Base-by-base conservation (phyloP, 2,888 invertebrate species). In the Chaetogeoica ovagalla region DNA sequence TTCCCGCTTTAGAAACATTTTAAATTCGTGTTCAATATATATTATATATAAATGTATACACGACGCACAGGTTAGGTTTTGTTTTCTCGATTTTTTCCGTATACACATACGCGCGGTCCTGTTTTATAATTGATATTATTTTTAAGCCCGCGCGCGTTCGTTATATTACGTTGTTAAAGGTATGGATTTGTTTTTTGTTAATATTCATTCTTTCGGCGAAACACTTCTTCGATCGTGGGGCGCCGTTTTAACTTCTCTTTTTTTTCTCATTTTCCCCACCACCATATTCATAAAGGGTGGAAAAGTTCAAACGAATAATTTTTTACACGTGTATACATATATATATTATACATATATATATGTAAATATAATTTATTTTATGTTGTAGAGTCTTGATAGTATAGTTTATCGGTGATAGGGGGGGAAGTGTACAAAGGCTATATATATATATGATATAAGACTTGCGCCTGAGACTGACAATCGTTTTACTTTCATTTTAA, bases 271-370 rank as follows among this genome's bases (percentile, higher is more conserved):
- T n/a, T n/a, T 4, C 30, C 30, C 30, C 30, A 30, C 30, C 30
- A 30, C 4, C 30, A 48, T 48, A 48, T 48, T 48, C 6, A 7
- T 13, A 15, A 19, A 66, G 19, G 23, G 57, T 57, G 59, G 63
- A 15, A 75, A 75, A 66, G 74, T 75, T 75, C 74, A 66, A 57
- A 23, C 55, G 2, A n/a, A 39, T 8, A 8, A 55, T 21, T 63
- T 13, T 17, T 74, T 37, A 9, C 7, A 39, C 39, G 4, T 39
- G n/a, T n/a, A n/a, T n/a, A n/a, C n/a, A n/a, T n/a, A n/a, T n/a
- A n/a, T n/a, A n/a, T n/a, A n/a, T n/a, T n/a, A n/a, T n/a, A n/a
- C n/a, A n/a, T 30, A 30, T 30, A 30, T 30, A 30, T n/a, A 30
- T 30, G 4, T 30, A 30, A 30, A 30, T 30, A 30, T 30, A 30